Evolutionary conservation across 2,888 invertebrate species (phyloP), one percentile per base, ranked within the genome.

Genomic region (Leptogaster cylindrica): DNA sequence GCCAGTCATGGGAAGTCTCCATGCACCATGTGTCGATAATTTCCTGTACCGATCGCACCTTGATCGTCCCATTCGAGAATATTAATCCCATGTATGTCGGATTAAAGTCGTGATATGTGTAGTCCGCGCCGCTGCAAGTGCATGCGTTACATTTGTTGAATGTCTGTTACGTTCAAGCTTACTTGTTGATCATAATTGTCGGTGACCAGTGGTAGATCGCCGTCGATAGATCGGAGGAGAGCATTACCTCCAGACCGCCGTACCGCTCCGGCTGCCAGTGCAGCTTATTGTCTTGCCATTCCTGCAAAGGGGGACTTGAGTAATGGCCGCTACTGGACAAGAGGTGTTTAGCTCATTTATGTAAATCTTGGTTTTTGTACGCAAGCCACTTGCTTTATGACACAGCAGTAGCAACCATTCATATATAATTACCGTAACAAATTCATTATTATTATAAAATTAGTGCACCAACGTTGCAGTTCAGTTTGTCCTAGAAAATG

Each of bases 251-350:
- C 1, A 87, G 81, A 5, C 83, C 82, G n/a, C 83, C 84, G 75
- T 83, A 88, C 39, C 85, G 83, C 12, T 74, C 76, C 0, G 86
- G 84, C 70, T 84, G 79, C 89, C 89, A 90, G 0, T 80, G 77
- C 73, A 89, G 77, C 69, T 84, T 86, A 10, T 83, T 79, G 72
- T 89, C 89, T 0, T 75, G 79, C 90, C 90, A 90, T 70, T 77
- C 80, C 88, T 88, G 75, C 31, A 81, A 36, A 80, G n/a, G n/a
- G n/a, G n/a, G n/a, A n/a, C n/a, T n/a, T n/a, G n/a, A n/a, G n/a
- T n/a, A n/a, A n/a, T n/a, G n/a, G n/a, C n/a, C n/a, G n/a, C n/a
- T n/a, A n/a, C n/a, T n/a, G n/a, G n/a, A n/a, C n/a, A n/a, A n/a
- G n/a, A n/a, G n/a, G n/a, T n/a, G n/a, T n/a, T n/a, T n/a, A n/a